A percentile compares a stretch with the other conserved stretches of the same genome.
Conservation (phyloP, 2,797 vertebrate species). For the Pangasius krempfi region DNA sequence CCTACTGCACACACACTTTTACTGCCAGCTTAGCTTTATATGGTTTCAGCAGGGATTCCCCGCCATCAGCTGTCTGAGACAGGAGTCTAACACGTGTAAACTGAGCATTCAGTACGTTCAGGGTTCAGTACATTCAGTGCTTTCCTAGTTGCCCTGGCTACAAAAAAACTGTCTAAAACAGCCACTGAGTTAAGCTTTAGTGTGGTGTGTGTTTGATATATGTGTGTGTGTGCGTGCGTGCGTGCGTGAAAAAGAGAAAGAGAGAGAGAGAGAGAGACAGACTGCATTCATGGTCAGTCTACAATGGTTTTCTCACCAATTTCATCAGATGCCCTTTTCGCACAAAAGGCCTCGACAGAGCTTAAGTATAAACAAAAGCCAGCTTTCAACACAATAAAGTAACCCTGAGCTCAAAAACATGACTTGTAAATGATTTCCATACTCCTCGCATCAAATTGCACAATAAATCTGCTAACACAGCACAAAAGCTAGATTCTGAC, state of each 20-base stretch:
- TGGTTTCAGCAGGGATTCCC: conserved; percentile 32
- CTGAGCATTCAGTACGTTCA: not conserved
- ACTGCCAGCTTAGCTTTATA: conserved; percentile 1
- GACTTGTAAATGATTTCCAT: not conserved
- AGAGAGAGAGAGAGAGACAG: not conserved
- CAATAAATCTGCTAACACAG: not conserved
- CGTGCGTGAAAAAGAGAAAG: not conserved
- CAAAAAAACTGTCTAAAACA: conserved; percentile 42
- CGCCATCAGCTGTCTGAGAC: conserved; percentile 23
- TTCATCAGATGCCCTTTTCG: conserved; percentile 28
- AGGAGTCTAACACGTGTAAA: not conserved
- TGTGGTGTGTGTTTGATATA: not conserved
- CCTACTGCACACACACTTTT: not conserved
- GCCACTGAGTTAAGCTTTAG: conserved; percentile 14
- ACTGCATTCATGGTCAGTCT: not conserved
- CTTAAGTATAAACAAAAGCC: not conserved
- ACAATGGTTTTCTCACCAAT: conserved; percentile 18
- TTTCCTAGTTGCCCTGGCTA: conserved; percentile 34
- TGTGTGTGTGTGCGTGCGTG: not conserved
- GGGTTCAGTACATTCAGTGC: conserved; percentile 29
- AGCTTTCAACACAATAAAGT: conserved; percentile 3
- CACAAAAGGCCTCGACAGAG: conserved; percentile 2
- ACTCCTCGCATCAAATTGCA: not conserved
- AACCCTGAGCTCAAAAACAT: not conserved
- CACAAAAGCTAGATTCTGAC: not conserved